Evolutionary conservation across 2,113 vertebrate genomes (phyloP), one percentile per base, ranked within the genome.

Genomic region (Gavia stellata): DNA sequence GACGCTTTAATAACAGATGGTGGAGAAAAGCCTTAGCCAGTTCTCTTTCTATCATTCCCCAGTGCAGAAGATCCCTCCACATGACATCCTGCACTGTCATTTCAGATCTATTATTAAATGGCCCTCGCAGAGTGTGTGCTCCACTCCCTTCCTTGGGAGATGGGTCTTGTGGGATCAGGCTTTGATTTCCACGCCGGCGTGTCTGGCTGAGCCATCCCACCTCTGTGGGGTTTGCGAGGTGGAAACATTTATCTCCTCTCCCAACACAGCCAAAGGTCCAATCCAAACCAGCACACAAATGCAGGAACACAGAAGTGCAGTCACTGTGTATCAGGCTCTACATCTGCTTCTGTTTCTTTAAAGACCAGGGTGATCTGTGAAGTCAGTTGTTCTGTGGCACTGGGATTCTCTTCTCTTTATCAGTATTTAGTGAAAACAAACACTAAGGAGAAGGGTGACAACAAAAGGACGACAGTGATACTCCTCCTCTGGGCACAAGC

Each of bases 1-100:
- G 67, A 86, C 6, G 47, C 38, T 91, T 88, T 94, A 86, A 88
- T 86, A 96, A 95, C 92, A 95, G 87, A 95, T 88, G 90, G 90
- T 42, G 45, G 73, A 44, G 67, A 82, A 86, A 75, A 92, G 29
- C 23, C 62, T 88, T 92, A 84, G 81, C 81, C 58, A 72, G 79
- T 84, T 89, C 81, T 86, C 56, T 79, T 88, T 88, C 80, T 47
- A 86, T 86, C 87, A 92, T 38, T 85, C 56, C 38, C 72, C 52
- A 58, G 67, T 33, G 74, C 74, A 92, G 87, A 91, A 80, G 85
- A 77, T 94, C 72, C 88, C 88, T 80, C 58, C 68, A 65, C 58
- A 45, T 84, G 77, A 86, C 85, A 93, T 81, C 63, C 84, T 91
- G 80, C 1, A 2, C 58, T 29, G 62, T 42, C 3, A 0, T 28